Conservation (phyloP, 2,797 vertebrate genomes). For the Muraenolepis orangiensis region DNA sequence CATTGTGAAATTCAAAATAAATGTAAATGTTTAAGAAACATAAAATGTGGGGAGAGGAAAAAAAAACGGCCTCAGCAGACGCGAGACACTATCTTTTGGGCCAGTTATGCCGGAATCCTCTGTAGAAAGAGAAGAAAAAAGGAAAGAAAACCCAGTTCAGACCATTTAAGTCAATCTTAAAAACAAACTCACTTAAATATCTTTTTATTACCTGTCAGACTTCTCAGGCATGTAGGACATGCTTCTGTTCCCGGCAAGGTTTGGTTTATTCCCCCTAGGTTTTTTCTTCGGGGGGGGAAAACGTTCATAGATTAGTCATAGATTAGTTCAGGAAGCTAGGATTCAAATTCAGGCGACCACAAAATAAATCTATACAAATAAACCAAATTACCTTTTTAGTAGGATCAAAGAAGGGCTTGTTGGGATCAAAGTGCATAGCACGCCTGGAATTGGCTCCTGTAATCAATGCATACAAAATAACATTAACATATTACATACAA, state of each 20-base stretch:
- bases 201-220: conserved; percentile 78
- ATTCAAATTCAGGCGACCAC: background rate
- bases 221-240: conserved; percentile 86
- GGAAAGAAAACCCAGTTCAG: background rate
- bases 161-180: background rate
- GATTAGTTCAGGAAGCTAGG: background rate
- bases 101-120: conserved; percentile 88
- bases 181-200: background rate
- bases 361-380: background rate
- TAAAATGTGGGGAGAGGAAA: conserved; percentile 5
- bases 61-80: conserved; percentile 7
- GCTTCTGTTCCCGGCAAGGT: conserved; percentile 78
- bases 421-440: conserved; percentile 85
- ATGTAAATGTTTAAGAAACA: conserved; percentile 10
- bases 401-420: conserved; percentile 63
- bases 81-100: conserved; percentile 84
- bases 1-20: conserved; percentile 28
- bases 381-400: conserved; percentile 66
- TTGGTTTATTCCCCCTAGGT: conserved; percentile 62
- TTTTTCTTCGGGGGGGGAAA: conserved; percentile 58
- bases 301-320: conserved; percentile 8
- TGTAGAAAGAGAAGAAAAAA: conserved; percentile 52
- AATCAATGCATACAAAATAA: conserved; percentile 1
- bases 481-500: background rate
- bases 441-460: conserved; percentile 76